Evolutionary conservation across 2,888 invertebrate genomes (phyloP).

Genomic region (Sceliomorpha sp.): DNA sequence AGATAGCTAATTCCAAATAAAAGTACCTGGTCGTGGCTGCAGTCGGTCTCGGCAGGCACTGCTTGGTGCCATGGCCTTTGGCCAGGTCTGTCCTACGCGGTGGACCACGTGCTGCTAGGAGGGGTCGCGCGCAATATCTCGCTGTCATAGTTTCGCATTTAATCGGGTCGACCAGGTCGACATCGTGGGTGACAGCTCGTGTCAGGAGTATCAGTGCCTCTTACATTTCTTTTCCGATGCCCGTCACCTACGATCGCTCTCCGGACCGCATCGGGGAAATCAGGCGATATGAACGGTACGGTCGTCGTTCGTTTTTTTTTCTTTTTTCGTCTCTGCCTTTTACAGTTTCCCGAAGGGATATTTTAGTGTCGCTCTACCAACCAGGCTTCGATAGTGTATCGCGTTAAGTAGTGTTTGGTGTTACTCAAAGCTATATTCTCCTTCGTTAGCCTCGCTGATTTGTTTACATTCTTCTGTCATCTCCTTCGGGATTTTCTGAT

Average conservation of each 20-base stretch:
- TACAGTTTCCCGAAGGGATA: too few species aligned
- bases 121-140: conserved; percentile 41
- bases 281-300: conserved; percentile 54
- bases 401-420: too few species aligned
- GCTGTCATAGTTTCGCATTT: conserved; percentile 65
- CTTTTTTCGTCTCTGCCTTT: too few species aligned
- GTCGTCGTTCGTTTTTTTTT: conserved; percentile 6
- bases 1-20: conserved; percentile 7
- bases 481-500: not conserved
- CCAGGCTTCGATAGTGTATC: too few species aligned
- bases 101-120: conserved; percentile 49
- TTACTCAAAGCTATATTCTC: too few species aligned
- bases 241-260: conserved; percentile 65
- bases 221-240: conserved; percentile 61
- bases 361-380: too few species aligned
- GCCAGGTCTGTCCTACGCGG: conserved; percentile 64
- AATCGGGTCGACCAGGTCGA: conserved; percentile 66
- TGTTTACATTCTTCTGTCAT: not conserved
- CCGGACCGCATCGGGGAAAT: conserved; percentile 68
- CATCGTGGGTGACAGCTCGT: conserved; percentile 54
- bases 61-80: conserved; percentile 72
- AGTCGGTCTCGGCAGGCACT: conserved; percentile 56
- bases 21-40: conserved; percentile 15
- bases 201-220: conserved; percentile 43
- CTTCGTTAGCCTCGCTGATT: too few species aligned